phyloP scores from a whole-genome alignment of 1,140 invertebrate species.

The Homarus americanus region DNA sequence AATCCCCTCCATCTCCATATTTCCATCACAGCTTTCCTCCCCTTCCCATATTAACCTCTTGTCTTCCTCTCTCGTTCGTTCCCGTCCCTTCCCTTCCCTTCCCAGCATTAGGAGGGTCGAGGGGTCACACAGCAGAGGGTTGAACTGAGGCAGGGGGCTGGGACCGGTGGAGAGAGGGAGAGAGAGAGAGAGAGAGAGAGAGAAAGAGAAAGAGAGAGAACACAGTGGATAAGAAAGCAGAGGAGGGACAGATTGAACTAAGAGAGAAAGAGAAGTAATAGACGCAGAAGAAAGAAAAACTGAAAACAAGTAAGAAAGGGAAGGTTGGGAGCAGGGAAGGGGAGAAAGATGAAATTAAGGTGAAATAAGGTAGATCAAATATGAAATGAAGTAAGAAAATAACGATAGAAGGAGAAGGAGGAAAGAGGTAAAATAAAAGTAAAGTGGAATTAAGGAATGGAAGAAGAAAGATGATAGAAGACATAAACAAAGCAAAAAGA shows the following conservation, averaged over 20 bases:
- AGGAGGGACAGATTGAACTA: not conserved
- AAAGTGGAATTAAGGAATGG: no score
- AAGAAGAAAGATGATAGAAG: no score
- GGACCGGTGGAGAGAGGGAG: not conserved
- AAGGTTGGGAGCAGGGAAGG: not conserved
- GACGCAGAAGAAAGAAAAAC: not conserved
- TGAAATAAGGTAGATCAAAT: no score
- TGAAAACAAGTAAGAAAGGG: not conserved
- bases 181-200: not conserved
- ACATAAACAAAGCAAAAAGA: no score
- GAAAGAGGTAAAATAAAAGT: no score
- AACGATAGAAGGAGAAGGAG: not conserved
- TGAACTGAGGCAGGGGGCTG: not conserved
- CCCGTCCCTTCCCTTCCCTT: not conserved
- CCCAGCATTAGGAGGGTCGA: not conserved
- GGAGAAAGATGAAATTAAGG: no score
- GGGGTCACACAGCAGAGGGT: not conserved
- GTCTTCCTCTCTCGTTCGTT: no score
- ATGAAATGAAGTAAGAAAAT: not conserved
- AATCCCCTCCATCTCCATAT: no score
- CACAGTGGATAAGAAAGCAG: not conserved
- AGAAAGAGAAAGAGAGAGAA: not conserved
- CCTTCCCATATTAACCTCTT: not conserved
- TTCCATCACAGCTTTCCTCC: not conserved
- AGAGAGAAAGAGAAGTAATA: not conserved